Percentiles rank a stretch among this genome's conserved stretches.
Evolutionary conservation across 2,113 vertebrate species (phyloP).

Genomic region (Ploceus nigricollis): DNA sequence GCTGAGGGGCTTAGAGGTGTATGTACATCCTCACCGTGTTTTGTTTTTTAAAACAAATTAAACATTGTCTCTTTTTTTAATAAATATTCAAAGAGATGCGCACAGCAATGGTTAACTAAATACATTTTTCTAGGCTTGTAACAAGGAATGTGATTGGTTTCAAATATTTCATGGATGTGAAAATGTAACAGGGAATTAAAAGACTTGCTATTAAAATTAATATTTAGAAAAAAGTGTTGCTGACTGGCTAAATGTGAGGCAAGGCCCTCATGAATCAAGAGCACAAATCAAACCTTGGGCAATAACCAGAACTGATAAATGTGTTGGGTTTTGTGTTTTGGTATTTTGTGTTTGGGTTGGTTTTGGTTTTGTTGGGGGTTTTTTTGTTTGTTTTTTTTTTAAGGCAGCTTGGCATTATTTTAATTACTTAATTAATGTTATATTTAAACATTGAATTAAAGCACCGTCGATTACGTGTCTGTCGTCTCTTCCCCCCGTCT

Average conservation of each 20-base stretch:
- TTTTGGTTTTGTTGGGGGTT: neutral
- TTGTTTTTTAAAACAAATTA: slow-evolving; percentile 44
- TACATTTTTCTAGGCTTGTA: neutral
- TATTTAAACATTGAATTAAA: neutral
- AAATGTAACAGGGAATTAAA: neutral
- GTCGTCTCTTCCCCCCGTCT: neutral
- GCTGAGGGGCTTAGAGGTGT: neutral
- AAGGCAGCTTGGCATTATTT: neutral
- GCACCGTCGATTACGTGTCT: neutral
- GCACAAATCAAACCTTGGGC: neutral
- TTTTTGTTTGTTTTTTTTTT: neutral
- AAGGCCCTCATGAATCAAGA: neutral
- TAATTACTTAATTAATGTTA: neutral
- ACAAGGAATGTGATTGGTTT: neutral
- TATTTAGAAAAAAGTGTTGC: neutral
- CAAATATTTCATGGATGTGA: neutral
- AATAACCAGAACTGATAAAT: neutral
- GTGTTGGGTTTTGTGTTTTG: neutral
- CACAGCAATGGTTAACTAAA: neutral
- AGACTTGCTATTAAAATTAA: neutral
- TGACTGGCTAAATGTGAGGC: neutral
- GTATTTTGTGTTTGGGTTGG: neutral
- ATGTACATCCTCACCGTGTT: neutral
- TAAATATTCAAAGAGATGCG: slow-evolving; percentile 29
- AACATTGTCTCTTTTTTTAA: neutral